These are phyloP conservation scores for Danio tinwini DNA, from an alignment of 2,797 vertebrate genomes.

Conservation along the genomic window DNA sequence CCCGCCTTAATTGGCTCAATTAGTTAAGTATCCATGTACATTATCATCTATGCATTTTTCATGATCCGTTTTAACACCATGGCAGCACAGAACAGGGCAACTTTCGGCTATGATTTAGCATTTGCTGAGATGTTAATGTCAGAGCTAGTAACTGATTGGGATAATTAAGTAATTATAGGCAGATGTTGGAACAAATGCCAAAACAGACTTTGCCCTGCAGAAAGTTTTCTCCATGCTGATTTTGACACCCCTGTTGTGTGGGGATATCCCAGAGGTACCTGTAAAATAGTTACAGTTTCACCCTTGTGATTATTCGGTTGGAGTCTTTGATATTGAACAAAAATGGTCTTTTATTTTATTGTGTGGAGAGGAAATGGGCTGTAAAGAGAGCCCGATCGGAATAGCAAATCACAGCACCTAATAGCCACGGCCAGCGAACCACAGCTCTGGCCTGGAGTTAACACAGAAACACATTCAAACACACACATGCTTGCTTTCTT, in stretches of 20 bases:
- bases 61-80: slow-evolving; percentile 76
- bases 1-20: slow-evolving; percentile 81
- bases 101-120: slow-evolving; percentile 82
- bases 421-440: slow-evolving; percentile 78
- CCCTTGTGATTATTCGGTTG: slow-evolving; percentile 86
- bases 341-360: slow-evolving; percentile 83
- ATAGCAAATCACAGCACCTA: slow-evolving; percentile 80
- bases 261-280: slow-evolving; percentile 84
- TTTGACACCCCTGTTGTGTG: slow-evolving; percentile 84
- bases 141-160: slow-evolving; percentile 80
- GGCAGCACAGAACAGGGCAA: slow-evolving; percentile 74
- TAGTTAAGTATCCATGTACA: slow-evolving; percentile 82
- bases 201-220: slow-evolving; percentile 82
- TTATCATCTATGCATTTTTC: slow-evolving; percentile 80
- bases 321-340: slow-evolving; percentile 84
- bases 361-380: slow-evolving; percentile 79
- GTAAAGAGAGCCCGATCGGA: slow-evolving; percentile 72
- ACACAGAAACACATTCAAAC: slow-evolving; percentile 32
- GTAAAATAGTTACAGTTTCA: slow-evolving; percentile 86
- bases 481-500: not conserved
- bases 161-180: slow-evolving; percentile 88
- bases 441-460: slow-evolving; percentile 65
- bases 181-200: slow-evolving; percentile 82
- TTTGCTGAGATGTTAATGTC: slow-evolving; percentile 78
- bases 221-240: slow-evolving; percentile 78